Conservation (phyloP, 1,140 invertebrate species). For the Hyposmocoma kahamanoa region DNA sequence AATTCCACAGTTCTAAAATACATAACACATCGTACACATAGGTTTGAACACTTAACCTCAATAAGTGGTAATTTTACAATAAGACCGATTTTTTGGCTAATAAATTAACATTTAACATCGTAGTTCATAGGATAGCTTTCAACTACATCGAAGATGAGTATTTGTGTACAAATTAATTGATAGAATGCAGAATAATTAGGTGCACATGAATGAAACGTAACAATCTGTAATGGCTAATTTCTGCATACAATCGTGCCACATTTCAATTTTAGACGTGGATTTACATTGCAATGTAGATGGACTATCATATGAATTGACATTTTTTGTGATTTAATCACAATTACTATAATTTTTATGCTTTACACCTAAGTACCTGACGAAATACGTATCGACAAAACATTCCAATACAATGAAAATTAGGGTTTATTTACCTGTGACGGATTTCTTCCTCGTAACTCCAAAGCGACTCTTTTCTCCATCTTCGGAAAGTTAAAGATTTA, state of each 20-base stretch:
- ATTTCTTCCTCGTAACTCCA: constrained; percentile 89
- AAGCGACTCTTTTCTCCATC: constrained; percentile 95
- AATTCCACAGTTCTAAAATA: constrained; percentile 8
- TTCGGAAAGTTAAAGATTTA: constrained; percentile 38
- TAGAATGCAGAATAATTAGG: constrained; percentile 23
- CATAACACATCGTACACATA: constrained; percentile 22
- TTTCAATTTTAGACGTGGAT: constrained; percentile 33
- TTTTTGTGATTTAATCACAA: constrained; percentile 14
- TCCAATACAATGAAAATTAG: constrained; percentile 56
- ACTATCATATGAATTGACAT: constrained; percentile 7
- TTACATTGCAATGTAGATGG: constrained; percentile 12
- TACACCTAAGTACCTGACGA: constrained; percentile 43
- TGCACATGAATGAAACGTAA: constrained; percentile 65
- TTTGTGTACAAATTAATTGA: neutral
- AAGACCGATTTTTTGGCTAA: constrained; percentile 18
- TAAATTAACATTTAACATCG: neutral
- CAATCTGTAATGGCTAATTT: constrained; percentile 58
- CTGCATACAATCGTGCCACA: constrained; percentile 56
- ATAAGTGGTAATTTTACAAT: constrained; percentile 42
- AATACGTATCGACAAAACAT: constrained; percentile 74
- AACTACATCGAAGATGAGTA: neutral
- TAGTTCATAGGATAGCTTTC: neutral
- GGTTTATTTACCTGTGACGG: constrained; percentile 84
- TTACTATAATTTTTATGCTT: constrained; percentile 26
- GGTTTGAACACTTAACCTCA: constrained; percentile 67